Evolutionary conservation across 2,797 vertebrate genomes (phyloP), one percentile per base, ranked within the genome.

Genomic region (Sebastes trivittatus): DNA sequence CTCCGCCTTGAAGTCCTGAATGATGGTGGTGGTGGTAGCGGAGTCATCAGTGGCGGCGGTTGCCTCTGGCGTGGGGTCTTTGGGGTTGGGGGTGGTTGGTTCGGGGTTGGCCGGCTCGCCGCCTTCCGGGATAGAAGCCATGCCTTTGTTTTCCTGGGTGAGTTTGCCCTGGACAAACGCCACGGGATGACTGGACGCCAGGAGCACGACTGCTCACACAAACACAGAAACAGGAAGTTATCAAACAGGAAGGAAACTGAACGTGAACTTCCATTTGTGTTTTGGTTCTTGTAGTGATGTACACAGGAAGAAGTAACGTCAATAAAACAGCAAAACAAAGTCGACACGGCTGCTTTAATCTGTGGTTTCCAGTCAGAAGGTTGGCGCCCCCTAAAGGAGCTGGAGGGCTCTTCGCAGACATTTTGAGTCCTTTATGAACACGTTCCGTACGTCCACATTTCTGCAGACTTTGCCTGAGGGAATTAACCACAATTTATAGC

Each of bases 151-250:
- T 14, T 91, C 91, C 64, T 93, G 89, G 3, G 89, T 78, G 7
- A 94, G 91, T 86, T 94, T 94, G 49, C 89, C 93, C 88, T 94
- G 95, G 91, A 98, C 97, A 79, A 98, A 97, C 46, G 97, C 95
- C 67, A 98, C 95, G 14, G 97, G 97, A 25, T 97, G 92, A 55
- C 92, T 93, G 86, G 94, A 94, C 1, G 94, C 89, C 77, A 95
- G 88, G 9, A 94, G 86, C 54, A 95, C 91, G 0, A 95, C 94
- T 95, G 82, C 18, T 3, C 55, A 29, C 20, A 67, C 38, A n/a
- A 6, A 66, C 54, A 55, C 27, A 68, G 20, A 69, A 9, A 30
- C 5, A 66, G 9, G 42, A 20, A 22, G 75, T 56, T 30, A 32
- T 14, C 13, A 63, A 13, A 22, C 20, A 29, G 59, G 18, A 18